These are phyloP conservation scores for Amphiprion clarkii DNA, from an alignment of 2,797 vertebrate genomes.

Conservation along the genomic window DNA sequence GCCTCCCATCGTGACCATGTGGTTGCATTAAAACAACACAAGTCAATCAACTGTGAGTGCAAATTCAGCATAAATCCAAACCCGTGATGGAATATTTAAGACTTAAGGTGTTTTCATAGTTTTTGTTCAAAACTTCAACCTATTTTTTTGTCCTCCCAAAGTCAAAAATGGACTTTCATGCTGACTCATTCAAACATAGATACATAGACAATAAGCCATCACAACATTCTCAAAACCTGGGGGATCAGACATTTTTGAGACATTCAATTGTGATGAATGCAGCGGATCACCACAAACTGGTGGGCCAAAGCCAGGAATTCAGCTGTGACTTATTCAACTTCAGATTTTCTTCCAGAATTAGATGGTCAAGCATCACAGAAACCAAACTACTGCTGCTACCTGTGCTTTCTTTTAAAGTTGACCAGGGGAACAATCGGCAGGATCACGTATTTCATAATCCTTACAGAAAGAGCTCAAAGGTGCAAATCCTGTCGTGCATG, in stretches of 20 bases:
- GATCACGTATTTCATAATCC: slow-evolving; percentile 32
- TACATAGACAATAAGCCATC: too few species aligned
- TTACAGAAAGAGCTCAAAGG: slow-evolving; percentile 18
- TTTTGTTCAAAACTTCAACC: too few species aligned
- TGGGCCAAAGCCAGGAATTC: not conserved
- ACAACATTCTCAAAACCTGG: not conserved
- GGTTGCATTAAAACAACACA: slow-evolving; percentile 6
- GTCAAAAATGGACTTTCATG: not conserved
- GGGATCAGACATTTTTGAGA: not conserved
- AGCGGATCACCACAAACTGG: not conserved
- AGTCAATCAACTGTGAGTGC: too few species aligned
- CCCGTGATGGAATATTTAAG: too few species aligned
- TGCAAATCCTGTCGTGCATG: slow-evolving; percentile 39
- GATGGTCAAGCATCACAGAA: too few species aligned
- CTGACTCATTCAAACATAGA: not conserved
- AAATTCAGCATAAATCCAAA: too few species aligned
- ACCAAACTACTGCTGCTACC: too few species aligned
- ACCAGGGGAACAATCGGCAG: slow-evolving; percentile 1
- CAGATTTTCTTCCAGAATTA: not conserved
- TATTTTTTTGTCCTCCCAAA: not conserved
- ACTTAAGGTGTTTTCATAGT: too few species aligned
- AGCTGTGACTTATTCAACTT: not conserved
- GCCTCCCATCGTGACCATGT: slow-evolving; percentile 3
- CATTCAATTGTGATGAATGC: not conserved
- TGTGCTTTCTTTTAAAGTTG: not conserved